Percentiles rank a stretch among this genome's conserved stretches.
These are phyloP conservation scores for Propithecus deckenii DNA, from an alignment of 2,797 vertebrate genomes.

Conservation along the genomic window DNA sequence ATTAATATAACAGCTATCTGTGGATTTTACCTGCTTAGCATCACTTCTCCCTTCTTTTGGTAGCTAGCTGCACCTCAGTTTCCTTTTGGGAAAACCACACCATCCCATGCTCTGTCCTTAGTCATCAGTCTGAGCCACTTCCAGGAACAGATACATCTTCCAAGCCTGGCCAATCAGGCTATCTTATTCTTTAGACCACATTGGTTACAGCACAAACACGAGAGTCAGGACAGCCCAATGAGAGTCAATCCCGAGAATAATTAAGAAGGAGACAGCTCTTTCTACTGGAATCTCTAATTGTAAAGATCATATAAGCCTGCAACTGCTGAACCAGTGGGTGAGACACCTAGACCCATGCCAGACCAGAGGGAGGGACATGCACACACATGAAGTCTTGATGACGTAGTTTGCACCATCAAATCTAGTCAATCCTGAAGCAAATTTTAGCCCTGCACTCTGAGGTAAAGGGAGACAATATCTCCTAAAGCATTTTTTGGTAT, in stretches of 20 bases:
- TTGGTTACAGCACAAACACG: background rate
- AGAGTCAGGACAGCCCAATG: background rate
- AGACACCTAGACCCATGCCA: background rate
- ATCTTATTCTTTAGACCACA: background rate
- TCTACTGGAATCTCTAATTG: background rate
- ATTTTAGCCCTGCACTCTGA: background rate
- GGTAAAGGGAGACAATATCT: background rate
- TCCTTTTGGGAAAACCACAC: background rate
- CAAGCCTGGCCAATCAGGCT: background rate
- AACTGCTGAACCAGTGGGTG: background rate
- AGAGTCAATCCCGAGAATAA: background rate
- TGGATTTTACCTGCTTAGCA: background rate
- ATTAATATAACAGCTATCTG: background rate
- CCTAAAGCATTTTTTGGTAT: background rate
- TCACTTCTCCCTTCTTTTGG: background rate
- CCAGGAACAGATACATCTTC: background rate
- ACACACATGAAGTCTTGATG: background rate
- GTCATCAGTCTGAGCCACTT: background rate
- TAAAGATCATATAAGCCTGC: background rate
- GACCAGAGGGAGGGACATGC: background rate
- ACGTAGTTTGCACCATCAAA: background rate
- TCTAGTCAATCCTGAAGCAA: background rate
- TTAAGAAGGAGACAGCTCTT: background rate
- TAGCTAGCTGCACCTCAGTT: background rate
- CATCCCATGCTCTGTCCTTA: background rate